Conservation (phyloP, 1,140 invertebrate genomes). For the Calliphora vicina region DNA sequence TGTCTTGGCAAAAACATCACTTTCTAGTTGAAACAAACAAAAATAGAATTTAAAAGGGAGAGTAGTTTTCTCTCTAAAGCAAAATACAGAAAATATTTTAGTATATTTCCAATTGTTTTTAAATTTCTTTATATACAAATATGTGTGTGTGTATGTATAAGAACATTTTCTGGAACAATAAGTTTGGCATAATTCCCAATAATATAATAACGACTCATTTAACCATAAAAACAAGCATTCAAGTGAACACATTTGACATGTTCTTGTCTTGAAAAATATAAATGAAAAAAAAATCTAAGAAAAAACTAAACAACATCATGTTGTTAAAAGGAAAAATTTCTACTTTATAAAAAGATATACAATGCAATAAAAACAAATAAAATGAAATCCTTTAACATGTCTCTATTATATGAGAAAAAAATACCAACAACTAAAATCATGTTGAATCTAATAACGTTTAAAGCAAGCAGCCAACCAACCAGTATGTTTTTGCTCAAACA, state of each 20-base stretch:
- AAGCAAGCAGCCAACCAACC: background rate
- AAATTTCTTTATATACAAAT: background rate
- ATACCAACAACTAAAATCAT: no score
- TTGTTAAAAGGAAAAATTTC: background rate
- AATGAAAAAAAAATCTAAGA: background rate
- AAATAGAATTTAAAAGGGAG: background rate
- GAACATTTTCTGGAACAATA: conserved; percentile 12
- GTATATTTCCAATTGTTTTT: background rate
- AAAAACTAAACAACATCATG: background rate
- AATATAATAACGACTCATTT: background rate
- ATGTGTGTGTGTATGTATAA: background rate
- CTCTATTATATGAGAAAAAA: background rate
- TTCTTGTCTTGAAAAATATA: background rate
- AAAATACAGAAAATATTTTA: no score
- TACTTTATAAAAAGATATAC: background rate
- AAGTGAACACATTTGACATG: background rate
- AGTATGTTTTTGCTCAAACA: background rate
- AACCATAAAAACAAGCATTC: background rate
- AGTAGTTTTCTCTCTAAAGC: background rate
- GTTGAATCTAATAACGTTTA: conserved; percentile 19
- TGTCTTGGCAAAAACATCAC: background rate
- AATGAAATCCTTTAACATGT: background rate
- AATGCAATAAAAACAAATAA: background rate
- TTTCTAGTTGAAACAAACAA: background rate
- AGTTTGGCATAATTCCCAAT: conserved; percentile 9